Conservation (phyloP, 2,888 invertebrate genomes). For the Aquatica leii region DNA sequence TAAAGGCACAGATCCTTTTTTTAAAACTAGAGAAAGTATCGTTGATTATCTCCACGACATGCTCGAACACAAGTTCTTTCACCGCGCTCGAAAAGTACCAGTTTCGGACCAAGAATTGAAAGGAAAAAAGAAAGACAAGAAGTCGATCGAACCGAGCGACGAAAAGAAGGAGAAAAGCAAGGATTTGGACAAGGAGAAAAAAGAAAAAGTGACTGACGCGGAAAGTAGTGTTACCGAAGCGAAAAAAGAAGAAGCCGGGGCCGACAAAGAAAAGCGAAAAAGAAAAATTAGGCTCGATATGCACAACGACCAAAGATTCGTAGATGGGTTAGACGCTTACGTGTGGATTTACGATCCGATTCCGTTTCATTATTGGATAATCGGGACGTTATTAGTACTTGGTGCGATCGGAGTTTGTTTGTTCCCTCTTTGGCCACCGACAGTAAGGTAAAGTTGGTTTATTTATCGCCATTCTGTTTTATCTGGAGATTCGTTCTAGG, state of each 20-base stretch:
- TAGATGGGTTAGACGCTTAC: conserved; percentile 94
- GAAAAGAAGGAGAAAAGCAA: conserved; percentile 64
- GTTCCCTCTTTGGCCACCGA: conserved; percentile 99
- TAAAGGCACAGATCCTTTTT: conserved; percentile 76
- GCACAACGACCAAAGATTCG: conserved; percentile 94
- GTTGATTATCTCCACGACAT: conserved; percentile 83
- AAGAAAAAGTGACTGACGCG: conserved; percentile 61
- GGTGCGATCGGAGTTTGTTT: conserved; percentile 96
- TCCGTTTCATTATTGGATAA: conserved; percentile 92
- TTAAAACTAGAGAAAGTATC: conserved; percentile 82
- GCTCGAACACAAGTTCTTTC: conserved; percentile 93
- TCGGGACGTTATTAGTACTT: conserved; percentile 87
- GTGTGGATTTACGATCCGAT: conserved; percentile 99
- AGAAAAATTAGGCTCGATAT: conserved; percentile 95
- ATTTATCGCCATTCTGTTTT: background rate
- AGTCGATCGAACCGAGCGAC: conserved; percentile 50
- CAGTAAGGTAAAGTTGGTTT: conserved; percentile 71
- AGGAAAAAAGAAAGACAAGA: conserved; percentile 67
- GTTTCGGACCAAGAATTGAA: conserved; percentile 75
- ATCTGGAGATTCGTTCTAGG: conserved; percentile 60
- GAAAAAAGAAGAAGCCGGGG: conserved; percentile 58
- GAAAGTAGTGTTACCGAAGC: conserved; percentile 66
- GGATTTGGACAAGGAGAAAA: conserved; percentile 58
- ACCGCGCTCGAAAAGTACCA: conserved; percentile 90
- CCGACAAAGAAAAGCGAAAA: conserved; percentile 74